Conservation (phyloP, 2,888 invertebrate genomes). For the Eupithecia vulgata region DNA sequence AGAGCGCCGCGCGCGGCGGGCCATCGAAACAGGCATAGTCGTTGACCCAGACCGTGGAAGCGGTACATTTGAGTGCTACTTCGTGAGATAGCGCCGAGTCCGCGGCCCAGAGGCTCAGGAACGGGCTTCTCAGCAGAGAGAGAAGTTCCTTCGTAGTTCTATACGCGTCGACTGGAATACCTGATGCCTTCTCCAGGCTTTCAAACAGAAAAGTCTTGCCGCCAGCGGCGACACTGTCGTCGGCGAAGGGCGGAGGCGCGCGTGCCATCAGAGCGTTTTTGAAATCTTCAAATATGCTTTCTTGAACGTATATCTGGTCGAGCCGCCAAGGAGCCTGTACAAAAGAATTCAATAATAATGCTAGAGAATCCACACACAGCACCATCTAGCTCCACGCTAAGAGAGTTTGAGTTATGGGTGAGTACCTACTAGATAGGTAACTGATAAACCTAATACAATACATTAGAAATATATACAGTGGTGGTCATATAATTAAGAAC, state of each 20-base stretch:
- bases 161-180: background rate
- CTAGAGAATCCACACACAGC: too few species aligned
- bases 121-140: slow-evolving; percentile 1
- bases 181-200: background rate
- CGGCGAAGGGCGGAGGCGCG: background rate
- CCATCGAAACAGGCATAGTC: slow-evolving; percentile 8
- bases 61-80: background rate
- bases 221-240: background rate
- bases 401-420: too few species aligned
- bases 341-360: background rate
- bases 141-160: slow-evolving; percentile 7
- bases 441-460: too few species aligned
- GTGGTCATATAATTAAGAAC: too few species aligned
- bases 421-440: too few species aligned
- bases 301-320: slow-evolving; percentile 18
- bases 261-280: slow-evolving; percentile 12
- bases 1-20: background rate
- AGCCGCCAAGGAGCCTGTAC: slow-evolving; percentile 22
- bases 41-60: slow-evolving; percentile 7
- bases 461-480: too few species aligned
- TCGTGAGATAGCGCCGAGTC: background rate
- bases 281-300: slow-evolving; percentile 23
- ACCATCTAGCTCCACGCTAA: too few species aligned
- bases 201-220: slow-evolving; percentile 1
- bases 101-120: slow-evolving; percentile 4